Evolutionary conservation across 2,113 vertebrate genomes (phyloP).

Genomic region (Halcyon malimbica): DNA sequence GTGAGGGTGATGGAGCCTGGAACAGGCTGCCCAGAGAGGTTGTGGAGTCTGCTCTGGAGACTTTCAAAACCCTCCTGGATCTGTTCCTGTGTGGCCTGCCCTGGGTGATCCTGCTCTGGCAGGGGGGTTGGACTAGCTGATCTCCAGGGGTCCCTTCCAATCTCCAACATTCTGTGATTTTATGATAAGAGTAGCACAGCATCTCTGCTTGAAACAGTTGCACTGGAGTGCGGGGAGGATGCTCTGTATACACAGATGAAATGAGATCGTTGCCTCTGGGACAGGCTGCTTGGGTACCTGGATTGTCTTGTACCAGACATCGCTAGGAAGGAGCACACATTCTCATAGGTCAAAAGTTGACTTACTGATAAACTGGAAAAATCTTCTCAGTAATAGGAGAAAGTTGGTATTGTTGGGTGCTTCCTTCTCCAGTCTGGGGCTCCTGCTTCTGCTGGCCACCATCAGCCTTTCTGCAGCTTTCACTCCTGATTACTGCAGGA

Average conservation of each 20-base stretch:
- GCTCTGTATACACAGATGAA: background rate
- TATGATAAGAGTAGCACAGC: background rate
- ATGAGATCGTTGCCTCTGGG: background rate
- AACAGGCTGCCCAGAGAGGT: no score
- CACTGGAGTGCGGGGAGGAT: background rate
- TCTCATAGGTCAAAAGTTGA: background rate
- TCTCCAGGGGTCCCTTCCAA: no score
- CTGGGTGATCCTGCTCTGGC: no score
- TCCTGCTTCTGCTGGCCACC: background rate
- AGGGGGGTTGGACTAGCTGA: no score
- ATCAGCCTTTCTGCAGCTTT: background rate
- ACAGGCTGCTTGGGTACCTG: rapidly evolving
- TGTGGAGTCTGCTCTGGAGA: no score
- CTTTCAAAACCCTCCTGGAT: no score
- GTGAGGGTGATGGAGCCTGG: no score
- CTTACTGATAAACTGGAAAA: background rate
- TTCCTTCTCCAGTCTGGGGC: background rate
- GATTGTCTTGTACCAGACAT: background rate
- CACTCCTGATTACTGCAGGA: background rate
- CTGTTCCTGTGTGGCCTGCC: no score
- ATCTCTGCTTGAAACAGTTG: background rate
- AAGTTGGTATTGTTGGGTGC: background rate
- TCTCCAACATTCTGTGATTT: no score
- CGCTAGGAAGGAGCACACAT: background rate
- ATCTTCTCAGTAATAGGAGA: background rate